Conservation (phyloP, 1,140 invertebrate species). For the Cydia amplana region DNA sequence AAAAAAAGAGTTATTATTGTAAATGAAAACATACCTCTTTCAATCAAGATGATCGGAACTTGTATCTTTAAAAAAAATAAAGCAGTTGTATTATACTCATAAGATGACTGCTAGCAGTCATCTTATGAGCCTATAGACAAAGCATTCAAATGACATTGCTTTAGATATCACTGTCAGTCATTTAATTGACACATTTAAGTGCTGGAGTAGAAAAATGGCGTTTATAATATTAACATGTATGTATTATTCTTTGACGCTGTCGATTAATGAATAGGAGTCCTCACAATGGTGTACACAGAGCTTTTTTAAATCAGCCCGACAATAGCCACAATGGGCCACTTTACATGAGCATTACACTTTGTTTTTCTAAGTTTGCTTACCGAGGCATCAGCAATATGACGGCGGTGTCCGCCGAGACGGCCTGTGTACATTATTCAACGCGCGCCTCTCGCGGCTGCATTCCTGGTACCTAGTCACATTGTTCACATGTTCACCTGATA, state of each 20-base stretch:
- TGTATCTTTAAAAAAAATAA: too few relatives aligned
- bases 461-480: slow-evolving; percentile 47
- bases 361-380: slow-evolving; percentile 39
- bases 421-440: slow-evolving; percentile 55
- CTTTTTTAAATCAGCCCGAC: not conserved
- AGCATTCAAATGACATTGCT: too few relatives aligned
- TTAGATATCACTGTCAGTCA: too few relatives aligned
- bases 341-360: slow-evolving; percentile 21
- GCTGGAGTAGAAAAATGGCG: too few relatives aligned
- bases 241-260: not conserved
- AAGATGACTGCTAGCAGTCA: too few relatives aligned
- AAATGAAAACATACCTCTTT: too few relatives aligned
- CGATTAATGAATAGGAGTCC: not conserved
- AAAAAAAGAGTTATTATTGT: too few relatives aligned
- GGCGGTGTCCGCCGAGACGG: slow-evolving; percentile 39
- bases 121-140: too few relatives aligned
- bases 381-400: slow-evolving; percentile 37
- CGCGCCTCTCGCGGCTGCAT: slow-evolving; percentile 49
- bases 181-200: too few relatives aligned
- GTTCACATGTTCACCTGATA: slow-evolving; percentile 51
- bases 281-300: not conserved
- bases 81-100: too few relatives aligned
- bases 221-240: not conserved
- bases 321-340: slow-evolving; percentile 15
- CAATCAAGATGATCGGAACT: too few relatives aligned